Evolutionary conservation across 2,888 invertebrate species (phyloP).

Genomic region (Perizoma flavofasciatum): DNA sequence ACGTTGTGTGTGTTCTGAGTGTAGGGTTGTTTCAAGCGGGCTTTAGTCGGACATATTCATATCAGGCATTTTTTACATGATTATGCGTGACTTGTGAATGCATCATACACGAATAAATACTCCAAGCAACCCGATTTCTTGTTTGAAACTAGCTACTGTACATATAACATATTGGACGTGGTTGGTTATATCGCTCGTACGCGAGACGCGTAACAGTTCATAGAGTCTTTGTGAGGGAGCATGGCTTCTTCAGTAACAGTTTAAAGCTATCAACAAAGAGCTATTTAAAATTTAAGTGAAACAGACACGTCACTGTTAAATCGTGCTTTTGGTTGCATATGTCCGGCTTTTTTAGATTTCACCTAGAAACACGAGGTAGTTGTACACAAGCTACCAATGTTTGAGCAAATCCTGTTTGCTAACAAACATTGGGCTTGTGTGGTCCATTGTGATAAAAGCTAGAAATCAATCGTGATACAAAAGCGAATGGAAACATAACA

Average conservation of each 20-base stretch:
- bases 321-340: too few species aligned
- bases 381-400: constrained; percentile 42
- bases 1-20: not conserved
- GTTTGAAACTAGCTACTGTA: too few species aligned
- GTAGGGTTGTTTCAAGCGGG: not conserved
- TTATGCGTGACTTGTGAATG: not conserved
- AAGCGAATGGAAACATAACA: not conserved
- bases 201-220: too few species aligned
- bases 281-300: too few species aligned
- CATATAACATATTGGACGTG: too few species aligned
- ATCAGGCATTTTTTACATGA: not conserved
- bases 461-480: constrained; percentile 23
- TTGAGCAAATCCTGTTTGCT: constrained; percentile 49
- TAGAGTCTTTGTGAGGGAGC: too few species aligned
- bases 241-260: too few species aligned
- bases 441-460: constrained; percentile 40
- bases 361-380: not conserved
- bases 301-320: too few species aligned
- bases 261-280: too few species aligned
- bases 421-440: constrained; percentile 47
- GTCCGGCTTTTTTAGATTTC: not conserved
- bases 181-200: too few species aligned
- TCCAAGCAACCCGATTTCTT: too few species aligned
- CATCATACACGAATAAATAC: too few species aligned
- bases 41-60: not conserved